These are phyloP conservation scores for Phocides pigmalion DNA, from an alignment of 1,140 invertebrate genomes.

Conservation along the genomic window DNA sequence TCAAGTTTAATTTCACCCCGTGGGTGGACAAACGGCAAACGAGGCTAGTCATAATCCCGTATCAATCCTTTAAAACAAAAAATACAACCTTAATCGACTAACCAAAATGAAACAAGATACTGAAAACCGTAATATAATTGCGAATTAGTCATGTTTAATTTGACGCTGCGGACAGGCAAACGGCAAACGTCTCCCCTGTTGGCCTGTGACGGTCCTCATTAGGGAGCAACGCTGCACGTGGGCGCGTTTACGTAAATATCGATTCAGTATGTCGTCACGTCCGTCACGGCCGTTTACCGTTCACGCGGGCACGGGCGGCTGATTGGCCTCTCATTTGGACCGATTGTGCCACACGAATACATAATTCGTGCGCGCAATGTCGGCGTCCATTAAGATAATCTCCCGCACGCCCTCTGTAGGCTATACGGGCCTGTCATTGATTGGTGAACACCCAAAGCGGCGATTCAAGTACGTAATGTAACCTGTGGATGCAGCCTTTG, in stretches of 20 bases:
- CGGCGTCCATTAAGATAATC: conserved; percentile 71
- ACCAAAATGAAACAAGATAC: no score
- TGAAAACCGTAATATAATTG: no score
- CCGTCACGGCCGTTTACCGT: conserved; percentile 47
- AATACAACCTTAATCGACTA: no score
- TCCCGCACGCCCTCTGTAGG: conserved; percentile 35
- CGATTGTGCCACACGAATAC: conserved; percentile 70
- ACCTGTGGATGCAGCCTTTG: conserved; percentile 2
- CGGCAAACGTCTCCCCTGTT: neutral
- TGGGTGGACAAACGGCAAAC: no score
- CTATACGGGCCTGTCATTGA: conserved; percentile 56
- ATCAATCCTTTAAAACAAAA: no score
- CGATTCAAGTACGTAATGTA: conserved; percentile 7
- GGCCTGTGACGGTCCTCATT: neutral
- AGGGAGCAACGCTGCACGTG: conserved; percentile 9
- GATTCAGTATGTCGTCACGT: conserved; percentile 39
- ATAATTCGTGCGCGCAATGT: conserved; percentile 58
- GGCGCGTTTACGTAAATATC: conserved; percentile 26
- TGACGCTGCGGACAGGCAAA: neutral
- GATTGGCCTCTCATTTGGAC: conserved; percentile 76
- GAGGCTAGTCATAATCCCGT: no score
- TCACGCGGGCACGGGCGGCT: conserved; percentile 49
- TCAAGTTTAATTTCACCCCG: no score
- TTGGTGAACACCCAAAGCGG: conserved; percentile 45
- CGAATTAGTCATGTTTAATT: neutral